A percentile compares a stretch with the other conserved stretches of the same genome.
Conservation (phyloP, 1,140 invertebrate species). For the Onthophagus taurus region DNA sequence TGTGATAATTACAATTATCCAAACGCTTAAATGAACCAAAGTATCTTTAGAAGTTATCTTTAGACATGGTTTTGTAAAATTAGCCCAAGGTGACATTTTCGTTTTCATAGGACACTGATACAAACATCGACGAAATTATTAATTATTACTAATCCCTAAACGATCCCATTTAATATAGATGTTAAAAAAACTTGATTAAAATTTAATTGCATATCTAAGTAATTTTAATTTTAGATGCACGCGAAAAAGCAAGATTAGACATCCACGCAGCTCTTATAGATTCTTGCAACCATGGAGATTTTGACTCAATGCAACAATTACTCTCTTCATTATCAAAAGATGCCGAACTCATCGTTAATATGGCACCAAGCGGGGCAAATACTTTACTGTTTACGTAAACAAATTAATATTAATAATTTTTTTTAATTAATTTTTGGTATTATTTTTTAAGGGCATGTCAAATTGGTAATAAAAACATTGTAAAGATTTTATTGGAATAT, state of each 20-base stretch:
- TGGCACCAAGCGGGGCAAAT: slow-evolving; percentile 76
- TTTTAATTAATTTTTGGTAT: neutral
- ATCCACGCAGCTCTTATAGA: slow-evolving; percentile 64
- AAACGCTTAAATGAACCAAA: no score
- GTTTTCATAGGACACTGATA: no score
- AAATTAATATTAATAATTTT: neutral
- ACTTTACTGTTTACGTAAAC: slow-evolving; percentile 71
- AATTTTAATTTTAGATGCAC: slow-evolving; percentile 47
- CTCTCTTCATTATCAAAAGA: slow-evolving; percentile 55
- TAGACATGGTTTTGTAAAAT: no score
- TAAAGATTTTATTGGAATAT: slow-evolving; percentile 65
- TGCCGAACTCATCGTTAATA: slow-evolving; percentile 67
- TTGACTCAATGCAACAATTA: slow-evolving; percentile 49
- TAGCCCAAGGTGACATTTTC: no score
- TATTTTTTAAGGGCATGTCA: slow-evolving; percentile 60
- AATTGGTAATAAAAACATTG: slow-evolving; percentile 70
- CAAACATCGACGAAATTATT: no score
- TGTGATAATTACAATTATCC: no score
- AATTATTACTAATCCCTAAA: no score
- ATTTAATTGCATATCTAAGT: no score
- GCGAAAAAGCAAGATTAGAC: slow-evolving; percentile 58
- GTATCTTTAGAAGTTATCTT: no score
- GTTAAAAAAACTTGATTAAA: no score
- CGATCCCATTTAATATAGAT: no score
- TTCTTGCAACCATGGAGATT: slow-evolving; percentile 60